Base-by-base conservation (phyloP, 2,797 vertebrate genomes). In the Craterocephalus amniculus region DNA sequence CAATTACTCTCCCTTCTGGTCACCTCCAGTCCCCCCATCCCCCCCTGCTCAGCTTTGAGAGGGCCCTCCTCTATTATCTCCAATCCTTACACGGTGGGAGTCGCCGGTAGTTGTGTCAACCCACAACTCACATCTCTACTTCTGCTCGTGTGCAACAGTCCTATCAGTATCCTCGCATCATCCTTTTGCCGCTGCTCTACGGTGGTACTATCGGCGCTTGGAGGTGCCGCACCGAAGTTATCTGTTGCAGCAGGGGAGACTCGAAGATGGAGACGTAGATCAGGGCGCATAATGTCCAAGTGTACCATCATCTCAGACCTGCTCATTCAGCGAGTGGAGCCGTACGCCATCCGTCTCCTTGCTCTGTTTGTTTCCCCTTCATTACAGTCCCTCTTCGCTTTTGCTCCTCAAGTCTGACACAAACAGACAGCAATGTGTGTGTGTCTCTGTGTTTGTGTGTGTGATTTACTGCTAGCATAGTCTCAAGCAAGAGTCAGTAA, bases 1-100 rank as follows among this genome's bases (percentile, higher is more conserved):
- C 87, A 91, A 91, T 92, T 91, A 87, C 84, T 89, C 81, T 89
- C 69, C 74, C 80, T 72, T 77, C 83, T 88, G 86, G 83, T 85
- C 87, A 90, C 83, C 84, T 79, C 86, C 76, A 76, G 58, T 58
- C 24, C 43, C 80, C 72, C 75, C 67, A 61, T 64, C 73, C 62
- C 70, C 5, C 86, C 58, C 67, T 66, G 65, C 79, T 80, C 51
- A 3, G 73, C 84, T 84, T 65, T 65, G 68, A 89, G 79, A 79
- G 80, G 78, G 59, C 51, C 75, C 61, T 79, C 67, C 72, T 86
- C 83, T 81, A 81, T 88, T 89, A 88, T 88, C 71, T 74, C 68
- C 63, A 58, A 82, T 83, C 77, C 70, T 79, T 79, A 72, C 79
- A 71, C 83, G 67, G 86, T 61, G 74, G 88, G 81, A 82, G 78